Percentiles rank a stretch among this genome's conserved stretches.
Evolutionary conservation across 2,888 invertebrate species (phyloP).

Genomic region (Caenorhabditis wallacei): DNA sequence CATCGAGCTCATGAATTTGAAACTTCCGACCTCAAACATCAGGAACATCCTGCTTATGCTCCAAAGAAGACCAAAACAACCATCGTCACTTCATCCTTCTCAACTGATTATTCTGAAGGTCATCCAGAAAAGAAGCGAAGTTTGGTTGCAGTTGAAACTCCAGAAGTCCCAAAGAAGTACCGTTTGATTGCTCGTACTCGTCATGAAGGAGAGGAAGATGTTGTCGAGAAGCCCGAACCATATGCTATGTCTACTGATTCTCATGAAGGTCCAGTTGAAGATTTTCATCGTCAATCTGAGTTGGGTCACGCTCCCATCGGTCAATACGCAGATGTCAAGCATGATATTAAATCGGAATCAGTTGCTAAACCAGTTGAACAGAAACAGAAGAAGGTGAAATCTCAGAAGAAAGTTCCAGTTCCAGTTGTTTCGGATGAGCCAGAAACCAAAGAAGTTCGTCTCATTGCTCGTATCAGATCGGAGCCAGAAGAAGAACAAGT

Average conservation of each 20-base stretch:
- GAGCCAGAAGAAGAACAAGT: slow-evolving; percentile 24
- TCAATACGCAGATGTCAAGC: background rate
- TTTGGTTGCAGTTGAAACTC: slow-evolving; percentile 14
- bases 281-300: slow-evolving; percentile 31
- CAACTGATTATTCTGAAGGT: slow-evolving; percentile 11
- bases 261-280: slow-evolving; percentile 55
- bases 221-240: slow-evolving; percentile 50
- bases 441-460: slow-evolving; percentile 45
- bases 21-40: slow-evolving; percentile 26
- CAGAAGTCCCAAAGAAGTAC: slow-evolving; percentile 45
- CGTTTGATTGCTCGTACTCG: slow-evolving; percentile 46
- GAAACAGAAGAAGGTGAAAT: slow-evolving; percentile 29
- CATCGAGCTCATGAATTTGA: slow-evolving; percentile 45
- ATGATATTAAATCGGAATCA: background rate
- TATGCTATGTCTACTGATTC: slow-evolving; percentile 36
- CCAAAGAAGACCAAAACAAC: slow-evolving; percentile 23
- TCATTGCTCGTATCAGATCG: slow-evolving; percentile 45
- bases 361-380: background rate
- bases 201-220: slow-evolving; percentile 69
- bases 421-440: slow-evolving; percentile 22
- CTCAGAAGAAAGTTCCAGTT: background rate
- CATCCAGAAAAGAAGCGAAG: slow-evolving; percentile 5
- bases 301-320: background rate
- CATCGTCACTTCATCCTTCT: slow-evolving; percentile 1
- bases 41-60: slow-evolving; percentile 19